Percentiles rank a stretch among this genome's conserved stretches.
Evolutionary conservation across 2,797 vertebrate genomes (phyloP).

Genomic region (Centroberyx gerrardi): DNA sequence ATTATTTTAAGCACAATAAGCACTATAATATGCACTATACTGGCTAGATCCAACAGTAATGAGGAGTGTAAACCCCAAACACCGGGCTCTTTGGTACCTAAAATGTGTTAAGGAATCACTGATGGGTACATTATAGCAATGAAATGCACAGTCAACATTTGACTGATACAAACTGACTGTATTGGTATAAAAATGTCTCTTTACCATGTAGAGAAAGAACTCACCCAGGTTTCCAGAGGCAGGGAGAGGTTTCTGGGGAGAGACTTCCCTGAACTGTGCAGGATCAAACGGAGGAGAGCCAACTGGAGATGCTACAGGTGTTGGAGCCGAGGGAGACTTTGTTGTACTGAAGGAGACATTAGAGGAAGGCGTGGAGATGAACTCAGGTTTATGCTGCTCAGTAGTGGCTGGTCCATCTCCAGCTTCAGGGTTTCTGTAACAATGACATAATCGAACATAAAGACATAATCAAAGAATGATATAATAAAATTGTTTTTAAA

Average conservation of each 20-base stretch:
- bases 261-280: constrained; percentile 17
- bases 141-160: too few relatives aligned
- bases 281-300: constrained; percentile 30
- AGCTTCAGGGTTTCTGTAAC: constrained; percentile 48
- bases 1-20: too few relatives aligned
- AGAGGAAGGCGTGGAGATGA: constrained; percentile 26
- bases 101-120: too few relatives aligned
- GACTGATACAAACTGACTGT: background rate
- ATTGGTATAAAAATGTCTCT: background rate
- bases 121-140: too few relatives aligned
- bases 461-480: background rate
- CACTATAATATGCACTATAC: too few relatives aligned
- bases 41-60: too few relatives aligned
- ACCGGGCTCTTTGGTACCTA: too few relatives aligned
- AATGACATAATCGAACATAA: constrained; percentile 11
- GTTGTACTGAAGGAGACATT: constrained; percentile 20
- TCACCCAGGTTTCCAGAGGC: constrained; percentile 50
- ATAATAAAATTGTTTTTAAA: background rate
- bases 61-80: too few relatives aligned
- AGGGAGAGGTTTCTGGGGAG: constrained; percentile 37
- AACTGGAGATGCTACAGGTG: constrained; percentile 30
- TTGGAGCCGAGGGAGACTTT: constrained; percentile 33
- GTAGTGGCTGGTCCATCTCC: constrained; percentile 3
- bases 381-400: constrained; percentile 22
- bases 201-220: constrained; percentile 13